Evolutionary conservation across 2,113 vertebrate genomes (phyloP), one percentile per base, ranked within the genome.

Genomic region (Stigmatopora nigra): DNA sequence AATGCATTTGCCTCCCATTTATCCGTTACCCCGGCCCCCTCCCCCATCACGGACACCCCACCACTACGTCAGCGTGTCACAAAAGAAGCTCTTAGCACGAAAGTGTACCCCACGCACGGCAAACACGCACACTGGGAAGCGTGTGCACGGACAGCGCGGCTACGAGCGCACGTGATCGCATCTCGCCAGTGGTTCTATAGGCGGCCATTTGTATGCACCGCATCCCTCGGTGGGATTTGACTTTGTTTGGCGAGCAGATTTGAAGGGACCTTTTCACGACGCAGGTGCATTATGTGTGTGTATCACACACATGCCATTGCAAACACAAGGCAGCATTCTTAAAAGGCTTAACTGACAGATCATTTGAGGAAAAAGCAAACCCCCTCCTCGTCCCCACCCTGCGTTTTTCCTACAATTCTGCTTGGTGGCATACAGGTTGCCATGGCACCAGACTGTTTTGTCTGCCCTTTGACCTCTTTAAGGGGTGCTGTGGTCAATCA

Each of bases 391-490:
- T 65, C 36, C 74, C 60, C 68, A 70, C 72, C 71, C 67, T 36
- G 19, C 63, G 61, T 59, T 20, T 66, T 63, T 61, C 67, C 70
- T 68, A 57, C 72, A 73, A 87, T 85, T 89, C 82, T 87, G 75
- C 80, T 86, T 86, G 86, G 86, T 88, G 87, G 88, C 84, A 88
- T 84, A 84, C 83, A 87, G 84, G 91, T 92, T 92, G 86, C 89
- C 90, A 92, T 91, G 90, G 91, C 91, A 86, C 90, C 89, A 92
- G 90, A 92, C 91, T 90, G 88, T 91, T 91, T 91, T 89, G 89
- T 88, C 89, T 92, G 88, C 86, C 89, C 91, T 92, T 89, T 90
- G 89, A 90, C 90, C 90, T 86, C 88, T 90, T 83, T 87, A 84
- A 91, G 88, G 88, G 89, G 88, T 84, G 81, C 89, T 90, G 87